These are phyloP conservation scores for Mastomys coucha DNA, from an alignment of 2,113 vertebrate genomes.

Conservation along the genomic window DNA sequence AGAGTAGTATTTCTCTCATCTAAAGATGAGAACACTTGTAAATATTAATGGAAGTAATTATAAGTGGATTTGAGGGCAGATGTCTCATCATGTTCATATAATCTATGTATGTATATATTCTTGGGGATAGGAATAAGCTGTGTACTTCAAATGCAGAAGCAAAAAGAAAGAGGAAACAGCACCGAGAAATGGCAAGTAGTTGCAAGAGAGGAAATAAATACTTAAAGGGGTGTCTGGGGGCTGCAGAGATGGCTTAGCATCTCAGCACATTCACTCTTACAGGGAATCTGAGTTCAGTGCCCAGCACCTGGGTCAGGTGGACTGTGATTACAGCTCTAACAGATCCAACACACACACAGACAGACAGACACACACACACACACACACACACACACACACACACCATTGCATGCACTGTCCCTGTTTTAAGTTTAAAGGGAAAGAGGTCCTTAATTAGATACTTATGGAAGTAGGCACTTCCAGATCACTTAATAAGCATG, in stretches of 20 bases:
- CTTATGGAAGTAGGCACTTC: not conserved
- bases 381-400: not conserved
- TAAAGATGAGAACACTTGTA: constrained; percentile 33
- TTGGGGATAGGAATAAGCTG: constrained; percentile 48
- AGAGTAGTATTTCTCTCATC: constrained; percentile 35
- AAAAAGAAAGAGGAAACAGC: constrained; percentile 48
- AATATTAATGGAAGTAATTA: constrained; percentile 63
- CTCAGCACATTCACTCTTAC: not conserved
- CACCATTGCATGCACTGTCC: not conserved
- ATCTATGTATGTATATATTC: not conserved
- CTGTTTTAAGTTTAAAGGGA: not conserved
- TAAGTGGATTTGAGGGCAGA: constrained; percentile 39
- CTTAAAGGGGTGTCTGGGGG: not conserved
- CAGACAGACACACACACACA: not conserved
- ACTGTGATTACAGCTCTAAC: not conserved
- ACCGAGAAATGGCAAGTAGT: not conserved
- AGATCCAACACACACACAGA: not conserved
- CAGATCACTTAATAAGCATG: not conserved
- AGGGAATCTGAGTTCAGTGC: not conserved
- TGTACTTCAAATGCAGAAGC: constrained; percentile 46
- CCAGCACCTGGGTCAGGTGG: not conserved
- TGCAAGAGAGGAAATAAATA: constrained; percentile 9
- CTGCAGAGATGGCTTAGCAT: too few species aligned
- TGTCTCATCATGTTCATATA: constrained; percentile 21
- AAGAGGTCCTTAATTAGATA: not conserved